Evolutionary conservation across 2,797 vertebrate genomes (phyloP), one percentile per base, ranked within the genome.

Genomic region (Myripristis jacobus): DNA sequence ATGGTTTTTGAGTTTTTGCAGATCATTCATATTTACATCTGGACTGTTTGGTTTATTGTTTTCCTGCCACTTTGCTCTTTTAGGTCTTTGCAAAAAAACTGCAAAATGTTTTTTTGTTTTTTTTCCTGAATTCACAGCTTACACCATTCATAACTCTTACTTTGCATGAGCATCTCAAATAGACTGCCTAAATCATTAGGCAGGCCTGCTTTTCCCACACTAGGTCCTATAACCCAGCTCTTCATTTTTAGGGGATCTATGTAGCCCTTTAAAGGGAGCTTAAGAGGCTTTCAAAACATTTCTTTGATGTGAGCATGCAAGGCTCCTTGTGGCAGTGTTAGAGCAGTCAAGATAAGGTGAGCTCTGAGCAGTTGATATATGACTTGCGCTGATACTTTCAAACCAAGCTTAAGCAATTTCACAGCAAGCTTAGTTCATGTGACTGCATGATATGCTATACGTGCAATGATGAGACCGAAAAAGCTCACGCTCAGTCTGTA

Each of bases 221-320:
- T 82, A 22, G 24, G 66, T 73, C 70, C 50, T 47, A 38, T 61
- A 82, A 82, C 83, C 52, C 54, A 61, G 81, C 83, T 82, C 76
- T 84, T 84, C 79, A 84, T 91, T 91, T 87, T 74, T 66, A 57
- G 67, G 75, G 83, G 83, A 82, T 90, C 85, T 88, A 67, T 79
- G 80, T 87, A 88, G 81, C 85, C 81, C 88, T 92, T 94, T 90
- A 91, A 81, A 88, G 87, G 83, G 87, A 82, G 91, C 91, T 94
- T 92, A 91, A 82, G 80, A 86, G 89, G 85, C 88, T 92, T 92
- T 90, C 63, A 69, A 79, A 84, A 81, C 70, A 66, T 66, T 57
- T 88, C 92, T 94, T 94, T 94, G 92, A 94, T 88, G 92, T 94
- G 86, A 90, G 87, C 77, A 77, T 81, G 91, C 81, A 51, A 85